Conservation (phyloP, 2,113 vertebrate species). For the Clupea harengus region DNA sequence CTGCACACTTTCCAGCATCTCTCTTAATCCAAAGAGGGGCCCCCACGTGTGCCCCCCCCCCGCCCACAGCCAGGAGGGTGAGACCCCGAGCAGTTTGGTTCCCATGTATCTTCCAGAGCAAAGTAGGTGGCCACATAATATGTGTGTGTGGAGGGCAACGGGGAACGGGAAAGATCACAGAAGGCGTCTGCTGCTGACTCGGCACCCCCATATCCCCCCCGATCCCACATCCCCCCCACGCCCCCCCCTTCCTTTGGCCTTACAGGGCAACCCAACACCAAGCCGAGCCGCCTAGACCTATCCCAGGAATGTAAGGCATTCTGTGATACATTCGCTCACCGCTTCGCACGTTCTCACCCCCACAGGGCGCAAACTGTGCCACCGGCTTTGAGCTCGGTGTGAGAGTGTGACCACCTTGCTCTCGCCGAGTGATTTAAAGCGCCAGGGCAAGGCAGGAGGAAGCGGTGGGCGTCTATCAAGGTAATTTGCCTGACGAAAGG, state of each 20-base stretch:
- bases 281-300: constrained; percentile 57
- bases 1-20: constrained; percentile 18
- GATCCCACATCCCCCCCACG: background rate
- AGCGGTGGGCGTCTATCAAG: constrained; percentile 53
- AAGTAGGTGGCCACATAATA: constrained; percentile 18
- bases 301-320: constrained; percentile 69
- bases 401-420: constrained; percentile 49
- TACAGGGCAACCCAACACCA: constrained; percentile 70
- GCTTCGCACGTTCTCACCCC: constrained; percentile 71
- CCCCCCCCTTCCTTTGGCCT: constrained; percentile 60
- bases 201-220: constrained; percentile 42
- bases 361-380: constrained; percentile 57
- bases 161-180: constrained; percentile 60
- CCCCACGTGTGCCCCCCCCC: background rate
- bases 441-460: constrained; percentile 6
- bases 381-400: constrained; percentile 35
- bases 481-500: constrained; percentile 59
- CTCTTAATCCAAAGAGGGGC: background rate
- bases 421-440: constrained; percentile 24
- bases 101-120: constrained; percentile 1
- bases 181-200: constrained; percentile 71
- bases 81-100: background rate
- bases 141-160: background rate
- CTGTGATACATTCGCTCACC: constrained; percentile 65
- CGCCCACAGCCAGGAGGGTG: background rate